Evolutionary conservation across 2,113 vertebrate genomes (phyloP).

Genomic region (Phaetusa simplex): DNA sequence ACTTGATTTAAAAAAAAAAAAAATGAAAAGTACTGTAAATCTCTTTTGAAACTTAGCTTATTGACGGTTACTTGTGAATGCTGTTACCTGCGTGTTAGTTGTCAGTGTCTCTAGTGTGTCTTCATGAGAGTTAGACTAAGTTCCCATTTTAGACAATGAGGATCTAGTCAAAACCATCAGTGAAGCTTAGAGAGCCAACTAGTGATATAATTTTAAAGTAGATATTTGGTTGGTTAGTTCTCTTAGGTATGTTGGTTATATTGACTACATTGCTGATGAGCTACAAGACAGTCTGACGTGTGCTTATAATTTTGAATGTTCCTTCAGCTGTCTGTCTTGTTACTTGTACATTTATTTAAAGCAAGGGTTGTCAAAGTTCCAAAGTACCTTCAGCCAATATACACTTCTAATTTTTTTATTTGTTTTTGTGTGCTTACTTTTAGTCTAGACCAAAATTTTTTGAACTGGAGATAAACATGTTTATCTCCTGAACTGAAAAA

Average conservation of each 20-base stretch:
- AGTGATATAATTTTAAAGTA: background rate
- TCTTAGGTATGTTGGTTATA: background rate
- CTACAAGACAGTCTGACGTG: background rate
- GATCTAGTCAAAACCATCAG: background rate
- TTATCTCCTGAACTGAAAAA: background rate
- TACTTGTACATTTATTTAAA: background rate
- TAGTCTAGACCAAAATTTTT: background rate
- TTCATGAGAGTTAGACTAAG: background rate
- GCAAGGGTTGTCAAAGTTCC: background rate
- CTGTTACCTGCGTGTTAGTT: background rate
- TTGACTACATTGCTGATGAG: background rate
- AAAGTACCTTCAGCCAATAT: background rate
- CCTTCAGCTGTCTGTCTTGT: background rate
- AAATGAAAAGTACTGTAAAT: background rate
- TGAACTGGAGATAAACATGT: background rate
- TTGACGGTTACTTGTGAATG: background rate
- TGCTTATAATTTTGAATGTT: background rate
- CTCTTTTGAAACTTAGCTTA: background rate
- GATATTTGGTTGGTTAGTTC: background rate
- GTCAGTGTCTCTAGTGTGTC: background rate
- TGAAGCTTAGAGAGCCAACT: background rate
- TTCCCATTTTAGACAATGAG: background rate
- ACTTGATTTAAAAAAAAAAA: background rate
- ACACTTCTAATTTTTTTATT: background rate
- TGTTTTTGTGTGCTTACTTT: background rate